Evolutionary conservation across 2,797 vertebrate genomes (phyloP), one percentile per base, ranked within the genome.

Genomic region (Astyanax mexicanus): DNA sequence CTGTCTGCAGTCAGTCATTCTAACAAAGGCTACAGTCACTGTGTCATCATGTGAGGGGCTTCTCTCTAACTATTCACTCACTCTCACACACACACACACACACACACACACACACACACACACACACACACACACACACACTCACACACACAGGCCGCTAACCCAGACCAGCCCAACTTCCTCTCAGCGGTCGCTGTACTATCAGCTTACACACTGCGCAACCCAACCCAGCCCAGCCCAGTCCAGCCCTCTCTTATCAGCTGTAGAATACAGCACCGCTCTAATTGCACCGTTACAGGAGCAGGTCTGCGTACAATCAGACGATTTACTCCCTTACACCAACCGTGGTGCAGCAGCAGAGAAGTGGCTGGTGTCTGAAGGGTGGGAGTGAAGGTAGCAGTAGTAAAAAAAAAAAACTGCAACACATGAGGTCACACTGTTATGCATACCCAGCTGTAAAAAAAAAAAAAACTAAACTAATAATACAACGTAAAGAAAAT

Each of bases 231-330:
- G 88, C 87, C 85, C 77, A 88, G 86, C 82, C 84, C 86, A 87
- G 81, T 51, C 51, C 45, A 45, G 44, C 45, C 5, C 51, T 6
- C 10, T 90, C 89, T 90, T 88, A 91, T 92, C 89, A 86, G 85
- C 78, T 77, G 85, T 88, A 87, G 82, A 86, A 87, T 85, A 79
- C 86, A 83, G 85, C 86, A 83, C 45, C 76, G 81, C 82, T 65
- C 81, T 80, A 80, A 64, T 79, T 77, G 58, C 42, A 19, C 9
- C 15, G 15, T 17, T 57, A n/a, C 17, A 45, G 9, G 52, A 32
- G 1, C 15, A 32, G 54, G 29, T 32, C 29, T 2, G 29, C 29
- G 32, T 32, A 32, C 29, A 32, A 32, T 32, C 29, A 32, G n/a
- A 32, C 29, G 2, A 2, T 2, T 32, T 32, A 2, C 29, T 32